Conservation (phyloP, 1,140 invertebrate genomes). For the Riptortus pedestris region DNA sequence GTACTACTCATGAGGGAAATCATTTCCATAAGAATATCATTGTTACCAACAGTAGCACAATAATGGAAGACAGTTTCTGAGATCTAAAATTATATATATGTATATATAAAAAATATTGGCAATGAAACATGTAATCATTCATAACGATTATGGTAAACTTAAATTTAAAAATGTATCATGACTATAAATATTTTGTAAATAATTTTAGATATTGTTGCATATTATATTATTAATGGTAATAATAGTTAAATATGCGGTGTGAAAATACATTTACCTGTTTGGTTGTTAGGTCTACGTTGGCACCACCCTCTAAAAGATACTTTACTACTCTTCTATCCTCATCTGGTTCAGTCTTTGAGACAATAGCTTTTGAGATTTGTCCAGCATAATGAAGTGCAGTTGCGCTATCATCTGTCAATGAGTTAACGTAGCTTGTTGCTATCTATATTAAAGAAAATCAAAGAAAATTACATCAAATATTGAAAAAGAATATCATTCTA, state of each 20-base stretch:
- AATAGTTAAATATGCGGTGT: no score
- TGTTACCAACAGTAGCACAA: constrained; percentile 88
- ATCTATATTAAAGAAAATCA: neutral
- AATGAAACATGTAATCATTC: no score
- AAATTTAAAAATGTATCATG: no score
- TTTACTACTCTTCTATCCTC: constrained; percentile 85
- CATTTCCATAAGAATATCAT: constrained; percentile 88
- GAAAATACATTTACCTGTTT: constrained; percentile 44
- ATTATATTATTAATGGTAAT: no score
- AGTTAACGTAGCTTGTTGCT: constrained; percentile 65
- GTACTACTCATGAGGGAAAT: constrained; percentile 75
- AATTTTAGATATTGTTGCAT: no score
- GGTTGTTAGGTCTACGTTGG: constrained; percentile 74
- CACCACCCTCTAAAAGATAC: constrained; percentile 76
- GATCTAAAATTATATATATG: constrained; percentile 46
- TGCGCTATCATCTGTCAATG: constrained; percentile 80
- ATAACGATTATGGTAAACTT: no score
- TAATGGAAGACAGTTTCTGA: constrained; percentile 92
- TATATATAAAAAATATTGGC: no score
- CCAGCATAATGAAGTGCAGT: constrained; percentile 84
- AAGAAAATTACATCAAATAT: no score
- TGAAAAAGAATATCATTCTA: neutral
- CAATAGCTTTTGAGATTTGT: constrained; percentile 65
- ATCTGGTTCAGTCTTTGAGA: constrained; percentile 57
- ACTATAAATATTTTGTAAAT: no score